Evolutionary conservation across 1,140 invertebrate species (phyloP), one percentile per base, ranked within the genome.

Genomic region (Archegozetes longisetosus): DNA sequence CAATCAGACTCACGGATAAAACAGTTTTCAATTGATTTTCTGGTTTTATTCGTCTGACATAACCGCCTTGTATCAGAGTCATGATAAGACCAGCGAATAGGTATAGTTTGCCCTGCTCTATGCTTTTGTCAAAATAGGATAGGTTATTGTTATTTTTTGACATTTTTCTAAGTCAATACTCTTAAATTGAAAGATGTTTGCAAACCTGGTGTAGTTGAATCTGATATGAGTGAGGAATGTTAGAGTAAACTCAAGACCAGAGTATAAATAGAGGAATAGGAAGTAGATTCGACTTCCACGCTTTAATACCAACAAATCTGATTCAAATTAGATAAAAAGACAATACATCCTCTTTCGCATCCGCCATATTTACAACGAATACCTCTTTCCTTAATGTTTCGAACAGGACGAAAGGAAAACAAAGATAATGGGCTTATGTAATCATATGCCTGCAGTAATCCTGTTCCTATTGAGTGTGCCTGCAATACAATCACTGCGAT

Each of bases 81-180:
- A 99, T 99, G 25, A 85, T 79, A 22, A 90, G 65, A 72, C 94
- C 95, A 64, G 94, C 88, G 40, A 83, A 84, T 65, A 96, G 80
- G 72, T 97, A 98, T 88, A 98, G 96, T 78, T 85, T 90, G 6
- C 93, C 95, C 76, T 98, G 94, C 70, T 97, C 85, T 82, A 93
- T 90, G 27, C 89, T 88, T 68, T 67, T 58, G 62, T 51, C 61
- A 64, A 64, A 51, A 58, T 64, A 58, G 55, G 58, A 60, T 53
- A 28, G 28, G 58, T 48, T 56, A 54, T 54, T 32, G 61, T n/a
- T 40, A 62, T 14, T 17, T 17, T 25, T 12, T 6, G 9, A 61
- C n/a, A 17, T 20, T 28, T n/a, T n/a, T n/a, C n/a, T n/a, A n/a
- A n/a, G n/a, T n/a, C n/a, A n/a, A n/a, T n/a, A n/a, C n/a, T 58